Percentiles rank a stretch among this genome's conserved stretches.
Conservation (phyloP, 2,113 vertebrate genomes). For the Xerus inauris region DNA sequence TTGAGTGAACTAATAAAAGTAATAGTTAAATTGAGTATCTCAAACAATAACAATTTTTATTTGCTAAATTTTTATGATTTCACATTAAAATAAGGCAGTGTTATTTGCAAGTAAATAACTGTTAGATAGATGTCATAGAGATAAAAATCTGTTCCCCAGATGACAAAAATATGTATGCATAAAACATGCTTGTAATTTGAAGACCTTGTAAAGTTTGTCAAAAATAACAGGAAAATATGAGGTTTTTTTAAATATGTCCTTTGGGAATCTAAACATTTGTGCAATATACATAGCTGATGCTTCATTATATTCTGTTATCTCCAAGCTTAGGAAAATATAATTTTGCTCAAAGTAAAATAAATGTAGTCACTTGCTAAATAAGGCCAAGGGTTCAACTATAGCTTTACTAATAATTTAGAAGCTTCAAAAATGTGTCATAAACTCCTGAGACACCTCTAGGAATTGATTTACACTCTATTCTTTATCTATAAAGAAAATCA, state of each 20-base stretch:
- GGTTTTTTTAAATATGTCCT: conserved; percentile 55
- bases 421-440: conserved; percentile 34
- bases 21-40: neutral
- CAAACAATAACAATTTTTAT: neutral
- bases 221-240: conserved; percentile 11
- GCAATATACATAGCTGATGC: conserved; percentile 47
- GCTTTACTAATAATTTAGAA: conserved; percentile 49
- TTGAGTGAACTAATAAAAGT: neutral
- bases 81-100: conserved; percentile 38
- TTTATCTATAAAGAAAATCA: neutral
- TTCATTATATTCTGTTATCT: conserved; percentile 45
- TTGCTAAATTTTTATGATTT: conserved; percentile 36
- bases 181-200: conserved; percentile 58
- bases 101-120: conserved; percentile 46
- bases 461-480: neutral
- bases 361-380: conserved; percentile 60
- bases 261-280: conserved; percentile 38
- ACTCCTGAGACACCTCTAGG: neutral
- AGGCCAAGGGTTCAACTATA: conserved; percentile 54
- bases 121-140: conserved; percentile 34
- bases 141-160: conserved; percentile 58
- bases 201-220: conserved; percentile 60
- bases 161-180: conserved; percentile 57
- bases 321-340: conserved; percentile 11
- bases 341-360: conserved; percentile 49